phyloP scores from a whole-genome alignment of 2,113 vertebrate genomes.

The Microcebus tavaratra region DNA sequence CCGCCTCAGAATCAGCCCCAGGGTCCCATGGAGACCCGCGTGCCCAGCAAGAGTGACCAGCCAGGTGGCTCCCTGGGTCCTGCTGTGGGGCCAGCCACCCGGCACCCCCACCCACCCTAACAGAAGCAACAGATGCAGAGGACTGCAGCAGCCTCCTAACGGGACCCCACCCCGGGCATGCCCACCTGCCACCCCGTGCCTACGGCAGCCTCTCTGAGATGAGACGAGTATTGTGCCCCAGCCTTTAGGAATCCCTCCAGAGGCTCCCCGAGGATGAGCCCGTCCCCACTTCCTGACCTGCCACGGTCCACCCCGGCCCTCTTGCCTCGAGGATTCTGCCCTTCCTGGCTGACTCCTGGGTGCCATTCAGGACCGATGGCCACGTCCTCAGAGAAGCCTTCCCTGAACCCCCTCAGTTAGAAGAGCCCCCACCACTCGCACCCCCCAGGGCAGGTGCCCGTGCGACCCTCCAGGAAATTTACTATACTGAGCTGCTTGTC shows the following conservation, averaged over 20 bases:
- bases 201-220: background rate
- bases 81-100: background rate
- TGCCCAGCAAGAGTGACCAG: background rate
- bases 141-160: background rate
- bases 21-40: rapidly evolving
- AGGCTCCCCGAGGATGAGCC: rapidly evolving
- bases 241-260: background rate
- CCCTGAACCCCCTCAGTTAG: background rate
- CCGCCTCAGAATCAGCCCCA: background rate
- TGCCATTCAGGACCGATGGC: background rate
- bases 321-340: background rate
- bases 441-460: background rate
- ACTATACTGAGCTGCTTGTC: rapidly evolving
- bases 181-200: rapidly evolving
- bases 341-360: background rate
- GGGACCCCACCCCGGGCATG: rapidly evolving
- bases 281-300: background rate
- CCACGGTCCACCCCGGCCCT: background rate
- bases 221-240: background rate
- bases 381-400: background rate
- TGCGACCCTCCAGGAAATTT: background rate
- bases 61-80: background rate
- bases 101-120: rapidly evolving
- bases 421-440: rapidly evolving
- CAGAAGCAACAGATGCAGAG: too few relatives aligned